These are phyloP conservation scores for Asbolus verrucosus DNA, from an alignment of 1,140 invertebrate species.

Conservation along the genomic window DNA sequence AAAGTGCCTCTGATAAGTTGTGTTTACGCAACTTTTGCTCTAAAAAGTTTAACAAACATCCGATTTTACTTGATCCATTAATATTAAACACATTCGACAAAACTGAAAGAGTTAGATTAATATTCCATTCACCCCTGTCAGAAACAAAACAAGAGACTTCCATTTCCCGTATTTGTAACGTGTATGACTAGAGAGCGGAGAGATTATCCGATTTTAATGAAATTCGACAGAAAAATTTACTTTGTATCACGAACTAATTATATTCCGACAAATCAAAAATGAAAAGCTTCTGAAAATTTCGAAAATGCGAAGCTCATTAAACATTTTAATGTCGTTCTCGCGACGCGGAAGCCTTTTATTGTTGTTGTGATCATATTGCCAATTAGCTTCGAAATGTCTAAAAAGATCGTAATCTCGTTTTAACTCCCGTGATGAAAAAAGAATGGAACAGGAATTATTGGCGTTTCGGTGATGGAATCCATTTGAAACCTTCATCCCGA, in stretches of 20 bases:
- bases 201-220: not conserved
- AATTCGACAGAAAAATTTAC: constrained; percentile 5
- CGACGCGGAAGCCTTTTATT: too few species aligned
- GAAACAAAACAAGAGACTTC: not conserved
- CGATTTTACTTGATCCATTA: too few species aligned
- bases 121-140: not conserved
- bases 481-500: not conserved
- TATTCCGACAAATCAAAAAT: not conserved
- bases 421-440: too few species aligned
- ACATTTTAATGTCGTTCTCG: not conserved
- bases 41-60: too few species aligned
- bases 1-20: not conserved
- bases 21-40: not conserved
- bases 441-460: too few species aligned
- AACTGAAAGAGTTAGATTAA: not conserved
- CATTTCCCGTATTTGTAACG: not conserved
- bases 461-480: not conserved
- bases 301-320: too few species aligned
- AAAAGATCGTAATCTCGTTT: too few species aligned
- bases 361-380: too few species aligned
- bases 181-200: not conserved
- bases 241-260: constrained; percentile 2
- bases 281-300: not conserved
- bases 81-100: too few species aligned
- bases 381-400: too few species aligned